Evolutionary conservation across 2,113 vertebrate species (phyloP), one percentile per base, ranked within the genome.

Genomic region (Sinocyclocheilus anshuiensis): DNA sequence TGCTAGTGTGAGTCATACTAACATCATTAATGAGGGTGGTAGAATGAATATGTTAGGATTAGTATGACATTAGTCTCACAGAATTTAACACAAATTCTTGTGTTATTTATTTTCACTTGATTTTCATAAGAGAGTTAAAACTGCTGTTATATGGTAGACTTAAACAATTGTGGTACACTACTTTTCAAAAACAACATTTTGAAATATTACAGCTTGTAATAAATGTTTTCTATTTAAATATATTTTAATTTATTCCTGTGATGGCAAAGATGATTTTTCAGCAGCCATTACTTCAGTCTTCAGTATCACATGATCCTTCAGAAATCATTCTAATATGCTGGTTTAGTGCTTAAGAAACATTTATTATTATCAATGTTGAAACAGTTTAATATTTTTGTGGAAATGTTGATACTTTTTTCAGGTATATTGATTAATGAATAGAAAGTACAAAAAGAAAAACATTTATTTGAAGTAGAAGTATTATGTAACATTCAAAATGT

Each of bases 1-100:
- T 74, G 6, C 29, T 22, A n/a, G 26, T 72, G 22, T 81, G 67
- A 81, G 45, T 76, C 29, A 61, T n/a, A 4, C 45, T 9, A 78
- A 29, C 69, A 79, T 82, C 85, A 12, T 69, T 84, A 91, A 87
- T 87, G 67, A 84, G 81, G 79, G 84, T 20, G 79, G 0, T 26
- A 45, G 29, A 33, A 82, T 74, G 67, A 82, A 11, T 86, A 79
- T 0, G 1, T 59, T 84, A 48, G 69, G 69, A 74, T 45, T 76
- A 50, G 6, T 48, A 13, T 24, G 2, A 76, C 42, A 29, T 88
- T 82, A 90, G 13, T n/a, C n/a, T n/a, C n/a, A n/a, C n/a, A n/a
- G n/a, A n/a, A n/a, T n/a, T n/a, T n/a, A n/a, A n/a, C n/a, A n/a
- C n/a, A n/a, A 18, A n/a, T 55, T 39, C 57, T 79, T 84, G 67